Percentiles rank a stretch among this genome's conserved stretches.
Evolutionary conservation across 2,797 vertebrate species (phyloP).

Genomic region (Rhinichthys osculus): DNA sequence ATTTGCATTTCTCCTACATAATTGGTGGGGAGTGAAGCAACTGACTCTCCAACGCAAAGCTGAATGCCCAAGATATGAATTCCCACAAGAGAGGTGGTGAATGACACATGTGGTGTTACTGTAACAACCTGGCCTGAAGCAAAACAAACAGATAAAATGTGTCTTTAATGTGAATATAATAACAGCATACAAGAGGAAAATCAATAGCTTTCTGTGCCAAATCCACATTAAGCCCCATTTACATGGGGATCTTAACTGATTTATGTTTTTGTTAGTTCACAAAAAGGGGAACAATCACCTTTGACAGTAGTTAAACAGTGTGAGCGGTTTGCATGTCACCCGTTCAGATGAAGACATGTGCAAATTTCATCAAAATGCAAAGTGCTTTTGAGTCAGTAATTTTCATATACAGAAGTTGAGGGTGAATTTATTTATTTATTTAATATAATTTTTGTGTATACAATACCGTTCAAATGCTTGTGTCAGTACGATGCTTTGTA

Average conservation of each 20-base stretch:
- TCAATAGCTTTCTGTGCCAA: slow-evolving; percentile 33
- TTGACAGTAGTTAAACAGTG: slow-evolving; percentile 27
- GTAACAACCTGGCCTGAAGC: slow-evolving; percentile 4
- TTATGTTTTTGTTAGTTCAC: slow-evolving; percentile 26
- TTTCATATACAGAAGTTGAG: slow-evolving; percentile 4
- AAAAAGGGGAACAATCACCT: slow-evolving; percentile 53
- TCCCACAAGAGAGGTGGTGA: slow-evolving; percentile 9
- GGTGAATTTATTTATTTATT: background rate
- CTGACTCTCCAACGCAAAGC: background rate
- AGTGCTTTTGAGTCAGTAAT: slow-evolving; percentile 20
- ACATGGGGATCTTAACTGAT: slow-evolving; percentile 50
- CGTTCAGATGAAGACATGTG: slow-evolving; percentile 42
- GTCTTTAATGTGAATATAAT: background rate
- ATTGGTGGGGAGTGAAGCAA: background rate
- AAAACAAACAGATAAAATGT: slow-evolving; percentile 11
- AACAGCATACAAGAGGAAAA: background rate
- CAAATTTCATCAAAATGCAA: slow-evolving; percentile 53
- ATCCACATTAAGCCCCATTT: slow-evolving; percentile 40
- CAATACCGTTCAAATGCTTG: background rate
- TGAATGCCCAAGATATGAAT: background rate
- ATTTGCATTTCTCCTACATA: slow-evolving; percentile 6
- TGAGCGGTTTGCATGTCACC: slow-evolving; percentile 31
- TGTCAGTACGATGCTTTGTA: background rate
- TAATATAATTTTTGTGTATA: background rate
- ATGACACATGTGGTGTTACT: background rate